Conservation (phyloP, 2,113 vertebrate genomes). For the Trogon melanurus region DNA sequence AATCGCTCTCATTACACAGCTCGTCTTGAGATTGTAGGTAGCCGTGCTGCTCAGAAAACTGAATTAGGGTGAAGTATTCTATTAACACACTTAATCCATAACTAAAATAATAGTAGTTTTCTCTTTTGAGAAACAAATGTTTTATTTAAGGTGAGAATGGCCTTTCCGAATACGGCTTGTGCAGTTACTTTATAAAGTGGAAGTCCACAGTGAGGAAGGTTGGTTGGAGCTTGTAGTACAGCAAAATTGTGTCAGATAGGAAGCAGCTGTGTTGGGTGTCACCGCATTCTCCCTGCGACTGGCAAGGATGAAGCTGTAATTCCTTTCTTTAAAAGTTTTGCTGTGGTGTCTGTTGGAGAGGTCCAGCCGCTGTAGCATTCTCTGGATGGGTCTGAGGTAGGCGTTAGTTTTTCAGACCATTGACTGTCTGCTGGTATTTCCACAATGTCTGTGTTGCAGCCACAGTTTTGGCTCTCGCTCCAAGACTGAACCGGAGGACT, state of each 20-base stretch:
- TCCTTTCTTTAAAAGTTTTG: neutral
- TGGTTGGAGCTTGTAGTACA: neutral
- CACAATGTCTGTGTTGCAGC: neutral
- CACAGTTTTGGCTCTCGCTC: neutral
- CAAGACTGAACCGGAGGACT: neutral
- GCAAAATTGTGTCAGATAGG: neutral
- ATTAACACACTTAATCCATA: neutral
- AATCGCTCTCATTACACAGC: neutral
- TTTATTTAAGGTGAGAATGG: neutral
- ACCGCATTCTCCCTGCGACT: neutral
- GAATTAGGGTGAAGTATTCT: constrained; percentile 26
- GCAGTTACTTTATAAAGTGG: neutral
- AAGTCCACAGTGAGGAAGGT: neutral
- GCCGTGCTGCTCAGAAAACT: neutral
- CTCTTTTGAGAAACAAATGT: neutral
- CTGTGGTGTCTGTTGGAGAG: neutral
- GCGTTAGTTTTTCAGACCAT: neutral
- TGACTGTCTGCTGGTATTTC: neutral
- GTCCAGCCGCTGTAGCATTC: neutral
- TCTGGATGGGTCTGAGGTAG: neutral
- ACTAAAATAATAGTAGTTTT: constrained; percentile 21
- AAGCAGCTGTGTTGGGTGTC: neutral
- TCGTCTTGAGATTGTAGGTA: neutral
- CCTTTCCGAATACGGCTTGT: neutral
- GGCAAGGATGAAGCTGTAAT: neutral